Conservation (phyloP, 1,140 invertebrate genomes). For the Zaprionus camerounensis region DNA sequence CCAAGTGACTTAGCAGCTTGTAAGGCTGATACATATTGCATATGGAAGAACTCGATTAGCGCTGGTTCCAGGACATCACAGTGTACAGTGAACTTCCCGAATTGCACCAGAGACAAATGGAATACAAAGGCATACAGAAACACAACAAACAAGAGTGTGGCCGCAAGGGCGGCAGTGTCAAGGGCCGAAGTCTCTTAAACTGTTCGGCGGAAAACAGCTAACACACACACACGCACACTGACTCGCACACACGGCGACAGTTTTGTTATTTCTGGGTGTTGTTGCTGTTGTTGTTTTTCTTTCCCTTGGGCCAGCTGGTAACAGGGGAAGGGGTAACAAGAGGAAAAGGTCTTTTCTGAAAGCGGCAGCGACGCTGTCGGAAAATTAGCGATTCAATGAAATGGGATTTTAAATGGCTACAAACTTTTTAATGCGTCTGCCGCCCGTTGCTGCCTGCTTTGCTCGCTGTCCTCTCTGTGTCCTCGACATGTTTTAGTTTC, state of each 20-base stretch:
- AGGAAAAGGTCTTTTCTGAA: slow-evolving; percentile 43
- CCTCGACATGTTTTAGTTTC: slow-evolving; percentile 58
- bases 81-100: neutral
- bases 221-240: slow-evolving; percentile 1
- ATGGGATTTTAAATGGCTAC: slow-evolving; percentile 84
- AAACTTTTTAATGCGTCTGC: slow-evolving; percentile 82
- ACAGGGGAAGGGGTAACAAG: slow-evolving; percentile 4
- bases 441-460: slow-evolving; percentile 7
- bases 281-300: neutral
- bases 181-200: slow-evolving; percentile 5
- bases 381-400: slow-evolving; percentile 84
- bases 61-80: neutral
- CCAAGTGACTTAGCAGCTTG: neutral
- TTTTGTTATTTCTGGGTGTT: slow-evolving; percentile 8
- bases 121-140: neutral
- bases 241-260: neutral
- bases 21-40: neutral
- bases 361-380: slow-evolving; percentile 62
- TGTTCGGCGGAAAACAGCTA: neutral
- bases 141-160: neutral
- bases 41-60: neutral
- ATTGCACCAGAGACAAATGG: slow-evolving; percentile 5
- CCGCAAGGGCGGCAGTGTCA: neutral
- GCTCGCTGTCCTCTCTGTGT: slow-evolving; percentile 22
- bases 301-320: neutral